A percentile compares a stretch with the other conserved stretches of the same genome.
Conservation (phyloP, 2,113 vertebrate genomes). For the human region DNA sequence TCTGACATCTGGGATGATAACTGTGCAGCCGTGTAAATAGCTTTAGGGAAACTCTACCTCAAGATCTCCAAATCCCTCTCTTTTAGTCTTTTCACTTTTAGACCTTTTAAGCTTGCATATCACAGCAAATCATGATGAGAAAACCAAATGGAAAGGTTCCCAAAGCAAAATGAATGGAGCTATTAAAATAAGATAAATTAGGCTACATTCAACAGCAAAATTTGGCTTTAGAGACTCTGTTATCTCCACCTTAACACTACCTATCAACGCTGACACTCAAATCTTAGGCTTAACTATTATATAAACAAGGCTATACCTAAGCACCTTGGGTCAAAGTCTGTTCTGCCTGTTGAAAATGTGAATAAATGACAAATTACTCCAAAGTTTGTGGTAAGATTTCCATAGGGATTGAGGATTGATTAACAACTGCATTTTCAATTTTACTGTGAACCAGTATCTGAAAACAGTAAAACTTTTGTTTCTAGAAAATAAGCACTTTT, state of each 20-base stretch:
- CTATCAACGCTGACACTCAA: neutral
- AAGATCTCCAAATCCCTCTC: neutral
- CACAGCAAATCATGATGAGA: conserved; percentile 44
- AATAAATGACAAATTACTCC: conserved; percentile 34
- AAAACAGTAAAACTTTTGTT: conserved; percentile 50
- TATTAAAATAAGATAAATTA: conserved; percentile 66
- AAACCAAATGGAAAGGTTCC: conserved; percentile 62
- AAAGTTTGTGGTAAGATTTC: conserved; percentile 42
- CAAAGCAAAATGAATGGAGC: conserved; percentile 42
- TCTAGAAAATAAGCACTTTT: conserved; percentile 39
- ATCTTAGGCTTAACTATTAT: conserved; percentile 9
- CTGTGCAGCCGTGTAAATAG: neutral
- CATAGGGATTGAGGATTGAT: conserved; percentile 50
- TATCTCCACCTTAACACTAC: conserved; percentile 29
- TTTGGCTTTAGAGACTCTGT: conserved; percentile 27
- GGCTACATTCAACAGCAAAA: neutral
- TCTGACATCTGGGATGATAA: neutral
- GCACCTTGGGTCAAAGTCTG: neutral
- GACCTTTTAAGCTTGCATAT: neutral
- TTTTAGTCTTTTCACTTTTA: neutral
- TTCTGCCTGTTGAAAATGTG: neutral
- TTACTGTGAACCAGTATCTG: conserved; percentile 36
- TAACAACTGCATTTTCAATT: conserved; percentile 62
- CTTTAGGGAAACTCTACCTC: neutral
- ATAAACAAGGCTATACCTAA: conserved; percentile 22